Conservation (phyloP, 2,888 invertebrate genomes). For the Eledona agricola region DNA sequence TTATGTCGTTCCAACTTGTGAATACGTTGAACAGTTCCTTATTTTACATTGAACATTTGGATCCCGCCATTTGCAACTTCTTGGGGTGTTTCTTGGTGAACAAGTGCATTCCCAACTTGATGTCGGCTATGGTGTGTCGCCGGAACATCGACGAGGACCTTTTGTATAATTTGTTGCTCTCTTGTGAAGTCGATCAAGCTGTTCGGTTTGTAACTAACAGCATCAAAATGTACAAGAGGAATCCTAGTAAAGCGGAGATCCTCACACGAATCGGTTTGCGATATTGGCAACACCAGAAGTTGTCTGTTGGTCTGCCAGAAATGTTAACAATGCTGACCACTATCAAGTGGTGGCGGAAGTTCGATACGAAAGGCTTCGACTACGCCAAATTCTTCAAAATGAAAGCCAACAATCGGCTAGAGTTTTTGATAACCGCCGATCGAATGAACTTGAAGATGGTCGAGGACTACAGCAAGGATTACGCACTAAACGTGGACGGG, state of each 20-base stretch:
- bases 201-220: constrained; percentile 40
- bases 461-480: constrained; percentile 62
- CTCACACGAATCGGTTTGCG: constrained; percentile 48
- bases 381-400: constrained; percentile 51
- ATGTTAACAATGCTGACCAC: constrained; percentile 41
- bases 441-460: constrained; percentile 52
- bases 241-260: constrained; percentile 48
- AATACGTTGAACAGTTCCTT: constrained; percentile 42
- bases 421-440: constrained; percentile 43
- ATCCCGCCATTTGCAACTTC: constrained; percentile 18
- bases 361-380: constrained; percentile 28
- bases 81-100: constrained; percentile 41
- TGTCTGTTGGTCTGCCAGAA: constrained; percentile 28
- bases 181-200: constrained; percentile 44
- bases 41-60: constrained; percentile 17
- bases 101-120: constrained; percentile 50
- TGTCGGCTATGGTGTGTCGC: constrained; percentile 57
- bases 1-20: constrained; percentile 49
- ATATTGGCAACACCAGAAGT: constrained; percentile 41
- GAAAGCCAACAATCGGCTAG: constrained; percentile 41
- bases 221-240: constrained; percentile 47
- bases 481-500: constrained; percentile 55
- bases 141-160: constrained; percentile 57
- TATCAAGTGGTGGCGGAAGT: constrained; percentile 55
- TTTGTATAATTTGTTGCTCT: constrained; percentile 56